phyloP scores from a whole-genome alignment of 2,888 invertebrate genomes.

The Geotrupes spiniger region DNA sequence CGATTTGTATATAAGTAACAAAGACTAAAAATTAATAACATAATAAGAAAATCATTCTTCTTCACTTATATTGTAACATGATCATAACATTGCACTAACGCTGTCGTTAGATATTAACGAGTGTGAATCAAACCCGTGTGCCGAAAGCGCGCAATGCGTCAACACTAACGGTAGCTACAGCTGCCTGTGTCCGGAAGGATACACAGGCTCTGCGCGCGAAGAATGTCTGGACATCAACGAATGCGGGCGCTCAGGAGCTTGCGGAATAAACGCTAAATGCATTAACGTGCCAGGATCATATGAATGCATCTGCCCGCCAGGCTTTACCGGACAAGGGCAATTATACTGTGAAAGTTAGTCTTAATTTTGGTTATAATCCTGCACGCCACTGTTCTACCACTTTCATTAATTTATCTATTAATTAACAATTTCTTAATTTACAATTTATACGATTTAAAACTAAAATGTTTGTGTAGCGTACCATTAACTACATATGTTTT shows the following conservation, averaged over 20 bases:
- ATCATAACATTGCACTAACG: conserved; percentile 27
- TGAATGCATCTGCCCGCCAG: conserved; percentile 73
- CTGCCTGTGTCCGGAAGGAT: conserved; percentile 72
- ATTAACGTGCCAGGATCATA: conserved; percentile 78
- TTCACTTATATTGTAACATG: conserved; percentile 19
- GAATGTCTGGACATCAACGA: conserved; percentile 74
- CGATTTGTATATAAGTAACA: conserved; percentile 4
- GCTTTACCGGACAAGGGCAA: conserved; percentile 73
- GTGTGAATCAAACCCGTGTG: conserved; percentile 68
- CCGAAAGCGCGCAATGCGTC: conserved; percentile 66
- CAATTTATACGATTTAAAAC: conserved; percentile 13
- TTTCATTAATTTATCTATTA: conserved; percentile 20
- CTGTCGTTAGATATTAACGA: conserved; percentile 67
- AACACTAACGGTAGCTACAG: conserved; percentile 74
- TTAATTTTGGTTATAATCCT: conserved; percentile 19
- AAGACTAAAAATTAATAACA: conserved; percentile 9
- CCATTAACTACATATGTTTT: conserved; percentile 23
- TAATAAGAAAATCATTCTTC: conserved; percentile 36
- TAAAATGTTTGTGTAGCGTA: conserved; percentile 17
- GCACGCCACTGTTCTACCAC: conserved; percentile 20
- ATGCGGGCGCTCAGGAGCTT: conserved; percentile 63
- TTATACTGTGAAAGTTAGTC: conserved; percentile 76
- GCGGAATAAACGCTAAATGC: conserved; percentile 76
- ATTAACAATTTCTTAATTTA: conserved; percentile 10
- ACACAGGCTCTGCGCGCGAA: conserved; percentile 58